These are phyloP conservation scores for Dynastes grantii DNA, from an alignment of 2,888 invertebrate genomes.

Conservation along the genomic window DNA sequence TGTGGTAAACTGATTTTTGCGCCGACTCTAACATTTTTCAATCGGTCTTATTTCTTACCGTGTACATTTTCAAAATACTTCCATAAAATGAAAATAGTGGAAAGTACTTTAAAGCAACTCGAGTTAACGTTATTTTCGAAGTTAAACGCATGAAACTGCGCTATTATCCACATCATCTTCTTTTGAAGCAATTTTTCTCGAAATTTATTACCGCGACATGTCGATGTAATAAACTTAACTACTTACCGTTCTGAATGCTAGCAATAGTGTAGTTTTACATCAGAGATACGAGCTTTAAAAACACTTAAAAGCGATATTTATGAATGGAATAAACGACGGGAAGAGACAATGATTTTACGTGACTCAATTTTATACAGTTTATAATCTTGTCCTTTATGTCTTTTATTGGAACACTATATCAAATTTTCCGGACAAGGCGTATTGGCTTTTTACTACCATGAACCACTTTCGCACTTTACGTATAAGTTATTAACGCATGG, in stretches of 20 bases:
- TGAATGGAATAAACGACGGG: conserved; percentile 31
- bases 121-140: no score
- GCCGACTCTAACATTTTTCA: no score
- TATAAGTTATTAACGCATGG: background rate
- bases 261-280: conserved; percentile 19
- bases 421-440: conserved; percentile 1
- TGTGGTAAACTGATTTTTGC: no score
- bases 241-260: conserved; percentile 8
- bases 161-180: background rate
- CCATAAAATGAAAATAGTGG: background rate
- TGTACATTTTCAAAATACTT: no score
- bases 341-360: conserved; percentile 36
- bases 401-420: conserved; percentile 28
- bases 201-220: conserved; percentile 11
- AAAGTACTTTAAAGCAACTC: no score
- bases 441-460: background rate
- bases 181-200: background rate
- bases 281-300: conserved; percentile 34
- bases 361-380: conserved; percentile 38
- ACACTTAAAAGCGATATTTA: conserved; percentile 44
- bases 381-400: conserved; percentile 16
- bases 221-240: conserved; percentile 12
- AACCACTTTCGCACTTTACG: background rate
- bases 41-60: no score
- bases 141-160: no score